Evolutionary conservation across 2,113 vertebrate genomes (phyloP), one percentile per base, ranked within the genome.

Genomic region (Gracilinanus agilis): DNA sequence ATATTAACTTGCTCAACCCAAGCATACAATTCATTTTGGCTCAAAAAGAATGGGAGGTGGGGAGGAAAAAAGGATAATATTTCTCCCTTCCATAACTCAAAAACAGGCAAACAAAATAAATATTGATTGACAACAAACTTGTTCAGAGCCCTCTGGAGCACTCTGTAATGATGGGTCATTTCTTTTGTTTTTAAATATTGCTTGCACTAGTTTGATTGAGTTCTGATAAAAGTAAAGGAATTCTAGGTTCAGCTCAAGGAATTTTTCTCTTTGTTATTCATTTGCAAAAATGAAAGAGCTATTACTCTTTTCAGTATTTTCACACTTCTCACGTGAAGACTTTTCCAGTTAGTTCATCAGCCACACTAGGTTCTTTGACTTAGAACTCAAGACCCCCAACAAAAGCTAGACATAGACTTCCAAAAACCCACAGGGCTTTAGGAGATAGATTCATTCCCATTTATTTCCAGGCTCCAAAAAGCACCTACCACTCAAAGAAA

Each of bases 221-320:
- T 97, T 96, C 89, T 90, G 40, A 83, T 83, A 55, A 96, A 96
- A 97, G 97, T 94, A 97, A 96, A 96, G 92, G 94, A 96, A 94
- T 92, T 96, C 96, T 93, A 95, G 10, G 90, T 91, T 97, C 91
- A 96, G 92, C 95, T 5, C 24, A 95, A 21, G 91, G 96, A 97
- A 93, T 95, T 92, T 97, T 96, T 90, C n/a, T 97, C 67, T 90
- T 96, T 29, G 0, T 97, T 97, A 96, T 90, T 97, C 96, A 95
- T 95, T 92, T 89, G 92, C 95, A 94, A 93, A 96, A 97, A 96
- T 89, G 95, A 97, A 96, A 96, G 94, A 95, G 92, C 92, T 97
- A 90, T 96, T 96, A 91, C 96, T n/a, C n/a, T n/a, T n/a, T n/a
- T n/a, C 90, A 96, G 54, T 91, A 88, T 93, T 90, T 92, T 58